A percentile compares a stretch with the other conserved stretches of the same genome.
Conservation (phyloP, 1,140 invertebrate species). For the Bombus impatiens region DNA sequence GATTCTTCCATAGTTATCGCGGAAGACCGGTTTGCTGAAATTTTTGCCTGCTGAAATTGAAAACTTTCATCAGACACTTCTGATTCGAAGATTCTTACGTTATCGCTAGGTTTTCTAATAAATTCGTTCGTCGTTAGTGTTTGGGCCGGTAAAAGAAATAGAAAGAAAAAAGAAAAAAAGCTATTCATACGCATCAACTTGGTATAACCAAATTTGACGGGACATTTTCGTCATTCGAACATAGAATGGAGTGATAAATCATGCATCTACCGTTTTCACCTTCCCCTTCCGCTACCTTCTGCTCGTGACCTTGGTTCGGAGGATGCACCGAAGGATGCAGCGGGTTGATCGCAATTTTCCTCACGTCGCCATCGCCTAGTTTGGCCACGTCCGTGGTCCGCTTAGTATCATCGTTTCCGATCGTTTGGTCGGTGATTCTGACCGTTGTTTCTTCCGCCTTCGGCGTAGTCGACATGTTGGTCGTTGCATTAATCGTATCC, state of each 20-base stretch:
- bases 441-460: neutral
- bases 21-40: neutral
- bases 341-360: slow-evolving; percentile 19
- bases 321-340: slow-evolving; percentile 50
- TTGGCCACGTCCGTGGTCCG: slow-evolving; percentile 22
- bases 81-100: too few species aligned
- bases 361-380: slow-evolving; percentile 38
- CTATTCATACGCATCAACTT: too few species aligned
- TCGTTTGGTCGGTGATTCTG: neutral
- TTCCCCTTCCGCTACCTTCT: neutral
- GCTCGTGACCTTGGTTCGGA: slow-evolving; percentile 39
- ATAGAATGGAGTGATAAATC: too few species aligned
- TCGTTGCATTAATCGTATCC: neutral
- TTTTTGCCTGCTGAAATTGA: neutral
- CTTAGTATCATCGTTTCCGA: neutral
- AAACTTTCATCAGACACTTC: neutral
- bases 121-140: too few species aligned
- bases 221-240: too few species aligned
- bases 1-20: neutral
- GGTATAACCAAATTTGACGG: too few species aligned
- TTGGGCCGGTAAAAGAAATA: too few species aligned
- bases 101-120: too few species aligned
- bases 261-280: neutral
- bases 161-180: too few species aligned
- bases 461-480: neutral